These are phyloP conservation scores for Chelonus formosanus DNA, from an alignment of 2,888 invertebrate genomes.

Conservation along the genomic window DNA sequence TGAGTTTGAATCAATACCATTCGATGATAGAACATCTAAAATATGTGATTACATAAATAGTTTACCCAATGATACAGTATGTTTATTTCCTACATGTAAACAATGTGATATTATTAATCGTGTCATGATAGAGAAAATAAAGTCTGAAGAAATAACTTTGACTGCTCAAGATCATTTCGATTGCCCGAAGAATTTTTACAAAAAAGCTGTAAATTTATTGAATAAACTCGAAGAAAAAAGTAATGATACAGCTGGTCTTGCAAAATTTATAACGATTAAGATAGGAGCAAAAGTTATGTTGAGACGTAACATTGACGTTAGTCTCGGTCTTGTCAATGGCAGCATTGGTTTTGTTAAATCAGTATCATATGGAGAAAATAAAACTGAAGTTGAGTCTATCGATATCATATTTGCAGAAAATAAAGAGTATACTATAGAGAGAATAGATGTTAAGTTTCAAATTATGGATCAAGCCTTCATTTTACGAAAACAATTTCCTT, in stretches of 20 bases:
- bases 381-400: constrained; percentile 31
- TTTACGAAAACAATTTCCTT: constrained; percentile 40
- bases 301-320: constrained; percentile 47
- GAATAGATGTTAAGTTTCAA: constrained; percentile 36
- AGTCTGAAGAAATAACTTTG: constrained; percentile 37
- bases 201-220: constrained; percentile 38
- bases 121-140: constrained; percentile 38
- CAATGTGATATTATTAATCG: constrained; percentile 42
- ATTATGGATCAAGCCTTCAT: constrained; percentile 36
- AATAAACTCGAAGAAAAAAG: constrained; percentile 40
- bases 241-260: constrained; percentile 43
- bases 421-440: constrained; percentile 1
- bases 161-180: constrained; percentile 43
- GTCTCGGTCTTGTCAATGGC: constrained; percentile 47
- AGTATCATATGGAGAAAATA: constrained; percentile 24
- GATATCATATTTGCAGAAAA: neutral
- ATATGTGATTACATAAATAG: constrained; percentile 41
- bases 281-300: constrained; percentile 45
- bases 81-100: constrained; percentile 41
- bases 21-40: constrained; percentile 40
- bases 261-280: constrained; percentile 42
- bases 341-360: constrained; percentile 41
- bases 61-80: constrained; percentile 45
- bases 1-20: constrained; percentile 8
- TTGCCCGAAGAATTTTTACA: constrained; percentile 35